A percentile compares a stretch with the other conserved stretches of the same genome.
These are phyloP conservation scores for Diadegma fenestrale DNA, from an alignment of 2,888 invertebrate genomes.

Conservation along the genomic window DNA sequence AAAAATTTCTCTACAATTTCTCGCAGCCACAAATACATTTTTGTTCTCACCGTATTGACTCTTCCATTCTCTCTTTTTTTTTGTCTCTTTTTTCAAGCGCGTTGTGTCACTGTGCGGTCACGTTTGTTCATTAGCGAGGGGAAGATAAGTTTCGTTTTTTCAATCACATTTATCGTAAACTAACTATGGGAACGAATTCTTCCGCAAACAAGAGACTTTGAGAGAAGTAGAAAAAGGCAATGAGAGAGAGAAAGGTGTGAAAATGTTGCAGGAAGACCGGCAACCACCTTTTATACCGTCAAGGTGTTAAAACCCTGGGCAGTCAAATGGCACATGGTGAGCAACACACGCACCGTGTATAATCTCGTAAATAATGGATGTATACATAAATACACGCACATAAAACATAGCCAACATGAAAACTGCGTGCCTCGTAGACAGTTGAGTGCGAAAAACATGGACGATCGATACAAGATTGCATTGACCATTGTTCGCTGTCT, in stretches of 20 bases:
- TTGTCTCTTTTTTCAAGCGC: not conserved
- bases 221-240: not conserved
- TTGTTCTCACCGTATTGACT: constrained; percentile 3
- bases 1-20: constrained; percentile 3
- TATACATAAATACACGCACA: constrained; percentile 1
- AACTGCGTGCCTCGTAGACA: constrained; percentile 12
- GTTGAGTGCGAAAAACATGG: constrained; percentile 27
- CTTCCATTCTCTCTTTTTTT: not conserved
- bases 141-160: constrained; percentile 26
- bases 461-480: constrained; percentile 2
- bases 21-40: constrained; percentile 10
- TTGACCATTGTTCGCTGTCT: constrained; percentile 34
- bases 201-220: constrained; percentile 11
- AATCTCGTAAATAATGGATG: constrained; percentile 22
- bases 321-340: constrained; percentile 35
- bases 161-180: constrained; percentile 35
- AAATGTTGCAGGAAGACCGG: constrained; percentile 38
- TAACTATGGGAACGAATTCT: constrained; percentile 54
- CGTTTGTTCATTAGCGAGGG: constrained; percentile 29
- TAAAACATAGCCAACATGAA: not conserved
- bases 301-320: constrained; percentile 55
- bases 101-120: not conserved
- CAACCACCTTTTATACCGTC: constrained; percentile 36
- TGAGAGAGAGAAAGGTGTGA: constrained; percentile 55
- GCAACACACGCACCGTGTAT: constrained; percentile 10